phyloP scores from a whole-genome alignment of 2,113 vertebrate genomes.

The Apteryx owenii region DNA sequence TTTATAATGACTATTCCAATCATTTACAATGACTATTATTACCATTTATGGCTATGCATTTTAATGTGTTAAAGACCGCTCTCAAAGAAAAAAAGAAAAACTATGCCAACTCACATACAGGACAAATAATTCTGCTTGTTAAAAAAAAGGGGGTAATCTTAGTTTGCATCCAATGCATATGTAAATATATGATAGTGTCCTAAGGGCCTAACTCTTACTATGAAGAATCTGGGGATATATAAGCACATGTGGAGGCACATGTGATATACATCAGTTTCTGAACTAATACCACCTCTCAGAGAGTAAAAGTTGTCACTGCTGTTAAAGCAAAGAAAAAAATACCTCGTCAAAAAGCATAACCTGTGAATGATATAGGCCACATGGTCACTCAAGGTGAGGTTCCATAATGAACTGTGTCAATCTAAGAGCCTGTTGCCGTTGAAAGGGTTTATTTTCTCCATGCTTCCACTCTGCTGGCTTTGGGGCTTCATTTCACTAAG shows the following conservation, averaged over 20 bases:
- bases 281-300: background rate
- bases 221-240: background rate
- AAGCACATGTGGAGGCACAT: background rate
- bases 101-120: background rate
- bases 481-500: background rate
- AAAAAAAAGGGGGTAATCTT: background rate
- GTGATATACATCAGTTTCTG: background rate
- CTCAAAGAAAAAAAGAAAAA: background rate
- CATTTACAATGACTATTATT: background rate
- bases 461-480: background rate
- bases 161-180: background rate
- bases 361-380: background rate
- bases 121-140: background rate
- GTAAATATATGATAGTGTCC: background rate
- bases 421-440: background rate
- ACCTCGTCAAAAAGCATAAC: background rate
- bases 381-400: background rate
- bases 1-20: background rate
- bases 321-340: background rate
- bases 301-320: background rate
- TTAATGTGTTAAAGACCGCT: background rate
- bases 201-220: background rate
- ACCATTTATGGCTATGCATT: background rate
- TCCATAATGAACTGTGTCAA: background rate
- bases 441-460: background rate